Evolutionary conservation across 2,888 invertebrate species (phyloP), one percentile per base, ranked within the genome.

Genomic region (Neria commutata): DNA sequence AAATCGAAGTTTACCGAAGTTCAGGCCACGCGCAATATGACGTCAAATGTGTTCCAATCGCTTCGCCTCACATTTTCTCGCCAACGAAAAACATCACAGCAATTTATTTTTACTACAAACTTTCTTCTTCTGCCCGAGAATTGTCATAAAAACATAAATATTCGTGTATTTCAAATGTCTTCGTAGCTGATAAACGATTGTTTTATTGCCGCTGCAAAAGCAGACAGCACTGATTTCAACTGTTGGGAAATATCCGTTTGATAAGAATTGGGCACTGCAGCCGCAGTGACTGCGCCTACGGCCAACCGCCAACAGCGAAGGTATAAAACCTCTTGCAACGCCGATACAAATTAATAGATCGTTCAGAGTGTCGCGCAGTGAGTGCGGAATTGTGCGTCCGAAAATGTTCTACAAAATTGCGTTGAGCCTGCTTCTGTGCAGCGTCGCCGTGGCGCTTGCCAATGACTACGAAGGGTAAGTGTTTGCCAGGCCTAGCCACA

Each of bases 381-480:
- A n/a, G n/a, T n/a, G n/a, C 14, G 19, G 21, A 42, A 42, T 8
- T 21, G 4, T 21, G 6, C 3, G 6, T 42, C 17, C 42, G 11
- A 23, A 37, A 57, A 57, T 57, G 57, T 52, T 46, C 25, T 17
- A 24, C 2, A 57, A 57, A 52, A 4, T 46, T 3, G 19, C 34
- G 5, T 37, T 46, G 16, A 37, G 26, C 19, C 34, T 57, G 46
- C 25, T 57, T n/a, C 54, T 29, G 14, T 55, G 37, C 34, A 23
- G 23, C 42, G 49, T 49, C 10, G 55, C 56, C 60, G 58, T 63
- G 56, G 50, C 49, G 53, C 56, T 58, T 60, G 55, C 61, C 63
- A 61, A 52, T 55, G 64, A 57, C 60, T 48, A 40, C 49, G 45
- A 48, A 54, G 46, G 47, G 54, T 47, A 51, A 49, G 42, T 37